A percentile compares a stretch with the other conserved stretches of the same genome.
phyloP scores from a whole-genome alignment of 2,888 invertebrate genomes.

The Synanthedon tipuliformis region DNA sequence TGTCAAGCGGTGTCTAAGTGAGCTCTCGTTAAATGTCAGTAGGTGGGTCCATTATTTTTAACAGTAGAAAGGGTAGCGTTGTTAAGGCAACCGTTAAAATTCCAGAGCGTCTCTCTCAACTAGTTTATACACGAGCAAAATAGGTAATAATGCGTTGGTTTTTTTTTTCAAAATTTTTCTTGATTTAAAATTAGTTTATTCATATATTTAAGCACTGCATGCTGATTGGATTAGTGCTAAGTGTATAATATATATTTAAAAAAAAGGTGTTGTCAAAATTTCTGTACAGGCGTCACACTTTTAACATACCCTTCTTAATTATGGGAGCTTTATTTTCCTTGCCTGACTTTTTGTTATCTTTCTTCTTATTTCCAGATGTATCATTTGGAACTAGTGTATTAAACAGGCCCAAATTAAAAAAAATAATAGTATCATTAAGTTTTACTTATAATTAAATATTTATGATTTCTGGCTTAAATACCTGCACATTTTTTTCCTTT shows the following conservation, averaged over 20 bases:
- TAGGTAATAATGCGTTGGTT: not conserved
- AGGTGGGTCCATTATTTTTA: conserved; percentile 23
- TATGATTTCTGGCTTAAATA: conserved; percentile 12
- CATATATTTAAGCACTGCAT: no score
- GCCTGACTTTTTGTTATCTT: conserved; percentile 48
- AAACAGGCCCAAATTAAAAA: conserved; percentile 2
- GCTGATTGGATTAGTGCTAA: no score
- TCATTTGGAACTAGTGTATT: conserved; percentile 40
- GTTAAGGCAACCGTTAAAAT: conserved; percentile 23
- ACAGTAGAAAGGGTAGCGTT: conserved; percentile 23
- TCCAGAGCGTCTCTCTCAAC: conserved; percentile 21
- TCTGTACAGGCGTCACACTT: not conserved
- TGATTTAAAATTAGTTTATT: no score
- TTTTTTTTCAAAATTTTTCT: no score
- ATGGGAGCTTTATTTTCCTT: conserved; percentile 53
- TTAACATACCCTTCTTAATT: conserved; percentile 55
- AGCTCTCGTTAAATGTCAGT: conserved; percentile 52
- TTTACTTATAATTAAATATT: not conserved
- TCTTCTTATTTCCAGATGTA: conserved; percentile 42
- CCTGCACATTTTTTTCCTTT: conserved; percentile 64
- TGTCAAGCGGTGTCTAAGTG: conserved; percentile 31
- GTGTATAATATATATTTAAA: no score
- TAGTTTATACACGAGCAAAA: conserved; percentile 2
- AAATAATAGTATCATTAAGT: not conserved
- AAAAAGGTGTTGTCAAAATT: conserved; percentile 7